These are phyloP conservation scores for Linnaemya tessellans DNA, from an alignment of 2,888 invertebrate species.

Conservation along the genomic window DNA sequence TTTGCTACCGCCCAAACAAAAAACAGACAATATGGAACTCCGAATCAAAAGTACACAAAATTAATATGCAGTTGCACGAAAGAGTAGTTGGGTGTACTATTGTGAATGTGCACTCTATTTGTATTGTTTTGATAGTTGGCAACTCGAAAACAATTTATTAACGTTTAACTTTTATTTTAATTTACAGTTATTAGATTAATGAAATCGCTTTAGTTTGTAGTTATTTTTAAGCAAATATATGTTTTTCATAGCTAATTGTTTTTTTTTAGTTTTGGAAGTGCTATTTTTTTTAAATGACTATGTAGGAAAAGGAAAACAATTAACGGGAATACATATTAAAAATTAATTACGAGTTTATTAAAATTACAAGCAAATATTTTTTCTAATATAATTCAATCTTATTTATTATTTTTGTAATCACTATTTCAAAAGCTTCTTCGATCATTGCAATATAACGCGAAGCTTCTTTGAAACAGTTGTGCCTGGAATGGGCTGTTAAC, in stretches of 20 bases:
- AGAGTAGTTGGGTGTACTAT: not conserved
- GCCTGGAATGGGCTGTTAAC: constrained; percentile 78
- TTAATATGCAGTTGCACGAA: constrained; percentile 10
- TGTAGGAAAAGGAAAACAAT: too few relatives aligned
- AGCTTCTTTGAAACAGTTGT: constrained; percentile 79
- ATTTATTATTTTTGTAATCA: constrained; percentile 86
- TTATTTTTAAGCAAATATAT: too few relatives aligned
- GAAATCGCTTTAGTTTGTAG: too few relatives aligned
- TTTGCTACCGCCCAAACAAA: constrained; percentile 61
- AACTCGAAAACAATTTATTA: too few relatives aligned
- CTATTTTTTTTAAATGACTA: too few relatives aligned
- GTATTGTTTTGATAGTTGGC: too few relatives aligned
- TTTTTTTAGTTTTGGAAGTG: too few relatives aligned
- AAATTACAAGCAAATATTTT: not conserved
- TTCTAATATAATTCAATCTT: constrained; percentile 87
- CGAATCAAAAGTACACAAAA: constrained; percentile 64
- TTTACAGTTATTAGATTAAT: too few relatives aligned
- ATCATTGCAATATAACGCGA: constrained; percentile 81
- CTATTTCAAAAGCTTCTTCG: constrained; percentile 81
- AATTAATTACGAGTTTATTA: not conserved
- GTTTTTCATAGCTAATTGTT: too few relatives aligned
- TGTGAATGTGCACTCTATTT: too few relatives aligned
- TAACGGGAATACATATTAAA: not conserved
- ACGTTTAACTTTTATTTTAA: too few relatives aligned
- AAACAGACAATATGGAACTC: constrained; percentile 69